Conservation (phyloP, 2,113 vertebrate genomes). For the Anser brachyrhynchus region DNA sequence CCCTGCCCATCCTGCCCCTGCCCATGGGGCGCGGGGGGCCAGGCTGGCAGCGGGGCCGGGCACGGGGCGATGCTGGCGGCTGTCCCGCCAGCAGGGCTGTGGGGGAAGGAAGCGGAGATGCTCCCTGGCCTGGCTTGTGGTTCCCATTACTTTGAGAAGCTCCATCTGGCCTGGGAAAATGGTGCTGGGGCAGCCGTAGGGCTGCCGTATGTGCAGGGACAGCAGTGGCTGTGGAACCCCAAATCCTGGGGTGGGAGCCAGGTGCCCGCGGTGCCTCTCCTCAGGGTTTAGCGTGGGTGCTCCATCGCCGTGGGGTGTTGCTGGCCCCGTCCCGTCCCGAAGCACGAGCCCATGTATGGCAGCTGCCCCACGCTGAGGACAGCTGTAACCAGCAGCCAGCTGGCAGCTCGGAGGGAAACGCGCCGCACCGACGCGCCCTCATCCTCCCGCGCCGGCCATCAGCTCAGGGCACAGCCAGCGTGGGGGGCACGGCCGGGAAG, state of each 20-base stretch:
- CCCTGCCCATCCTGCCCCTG: neutral
- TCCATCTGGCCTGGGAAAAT: conserved; percentile 41
- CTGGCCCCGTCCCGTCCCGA: fast-evolving
- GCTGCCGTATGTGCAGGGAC: neutral
- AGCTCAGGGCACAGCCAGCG: fast-evolving
- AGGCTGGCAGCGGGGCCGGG: neutral
- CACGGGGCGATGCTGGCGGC: neutral
- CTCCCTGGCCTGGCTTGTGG: neutral
- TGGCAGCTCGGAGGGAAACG: neutral
- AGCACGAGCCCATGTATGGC: neutral
- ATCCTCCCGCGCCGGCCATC: fast-evolving
- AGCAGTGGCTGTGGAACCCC: neutral
- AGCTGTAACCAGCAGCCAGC: neutral
- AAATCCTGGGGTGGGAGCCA: fast-evolving
- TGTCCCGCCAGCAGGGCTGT: neutral
- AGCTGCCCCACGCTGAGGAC: neutral
- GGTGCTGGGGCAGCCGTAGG: fast-evolving
- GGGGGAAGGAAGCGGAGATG: neutral
- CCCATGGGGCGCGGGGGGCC: fast-evolving
- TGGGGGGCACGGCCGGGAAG: fast-evolving
- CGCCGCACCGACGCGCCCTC: fast-evolving
- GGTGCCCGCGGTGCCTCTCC: fast-evolving
- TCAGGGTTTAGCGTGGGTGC: neutral
- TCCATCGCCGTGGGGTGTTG: fast-evolving
- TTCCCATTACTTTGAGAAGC: conserved; percentile 42